Conservation (phyloP, 1,140 invertebrate species). For the Dufourea novaeangliae region DNA sequence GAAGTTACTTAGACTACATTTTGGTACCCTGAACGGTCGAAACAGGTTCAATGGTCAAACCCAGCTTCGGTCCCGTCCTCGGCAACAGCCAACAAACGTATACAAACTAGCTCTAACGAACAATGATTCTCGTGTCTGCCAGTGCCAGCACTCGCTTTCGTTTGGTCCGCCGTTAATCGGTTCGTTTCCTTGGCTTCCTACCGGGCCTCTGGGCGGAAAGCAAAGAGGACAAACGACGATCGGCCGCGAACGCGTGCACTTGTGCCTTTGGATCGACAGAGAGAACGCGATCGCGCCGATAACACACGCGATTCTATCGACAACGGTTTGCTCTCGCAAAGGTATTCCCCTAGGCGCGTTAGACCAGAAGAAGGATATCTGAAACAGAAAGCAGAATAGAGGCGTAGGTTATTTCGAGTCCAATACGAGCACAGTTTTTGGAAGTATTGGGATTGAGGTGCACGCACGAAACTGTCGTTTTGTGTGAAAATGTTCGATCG, state of each 20-base stretch:
- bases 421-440: background rate
- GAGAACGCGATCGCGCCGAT: background rate
- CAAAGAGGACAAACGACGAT: background rate
- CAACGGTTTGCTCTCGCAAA: conserved; percentile 15
- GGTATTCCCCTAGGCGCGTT: conserved; percentile 53
- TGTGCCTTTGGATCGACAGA: background rate
- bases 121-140: background rate
- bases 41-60: background rate
- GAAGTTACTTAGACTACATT: background rate
- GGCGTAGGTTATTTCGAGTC: background rate
- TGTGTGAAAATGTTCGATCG: too few relatives aligned
- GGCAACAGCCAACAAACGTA: too few relatives aligned
- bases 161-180: conserved; percentile 31
- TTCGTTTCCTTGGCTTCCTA: background rate
- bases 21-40: background rate
- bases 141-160: conserved; percentile 52
- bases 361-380: conserved; percentile 73
- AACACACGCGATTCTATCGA: background rate
- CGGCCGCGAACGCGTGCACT: background rate
- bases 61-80: background rate
- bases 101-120: too few relatives aligned
- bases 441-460: background rate
- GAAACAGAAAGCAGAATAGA: conserved; percentile 72
- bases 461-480: too few relatives aligned
- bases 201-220: background rate